Evolutionary conservation across 2,888 invertebrate genomes (phyloP), one percentile per base, ranked within the genome.

Genomic region (Plagodis dolabraria): DNA sequence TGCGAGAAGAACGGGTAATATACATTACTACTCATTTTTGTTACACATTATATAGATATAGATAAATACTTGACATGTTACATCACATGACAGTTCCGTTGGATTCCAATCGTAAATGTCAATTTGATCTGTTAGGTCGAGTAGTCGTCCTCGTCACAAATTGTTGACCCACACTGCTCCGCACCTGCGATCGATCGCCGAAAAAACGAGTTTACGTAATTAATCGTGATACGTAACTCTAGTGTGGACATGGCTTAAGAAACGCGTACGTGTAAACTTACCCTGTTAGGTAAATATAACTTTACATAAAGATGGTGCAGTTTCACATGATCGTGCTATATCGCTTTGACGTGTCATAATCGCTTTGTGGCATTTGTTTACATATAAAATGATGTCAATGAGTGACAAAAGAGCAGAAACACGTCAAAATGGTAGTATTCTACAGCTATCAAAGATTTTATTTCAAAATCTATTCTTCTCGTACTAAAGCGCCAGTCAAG

Each of bases 111-210:
- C 61, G 65, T 71, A 80, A 77, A 82, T 78, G 77, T 75, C 77
- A 73, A 65, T 64, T 65, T 60, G 64, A 64, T 57, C 56, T 33
- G 36, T 40, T 47, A 54, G 60, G 57, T 67, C 61, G 63, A 77
- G 76, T 69, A 61, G 80, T 60, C 72, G 85, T 76, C 86, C 85
- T 86, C 79, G 83, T 74, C 76, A 75, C 73, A 68, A 75, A 70
- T 69, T 68, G 75, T 76, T 80, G 83, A 80, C 77, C 77, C 69
- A 72, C 64, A 70, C 66, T 66, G 75, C 63, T 63, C 67, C 54
- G 68, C 72, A 75, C 72, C 75, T 75, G 70, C 60, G 60, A 52
- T 56, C 60, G 57, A 56, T 64, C 57, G 53, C 55, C 66, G 55
- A 40, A 66, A 67, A 71, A 67, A 68, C 52, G 35, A 50, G 64